These are phyloP conservation scores for Notocelia uddmanniana DNA, from an alignment of 2,888 invertebrate species.

Conservation along the genomic window DNA sequence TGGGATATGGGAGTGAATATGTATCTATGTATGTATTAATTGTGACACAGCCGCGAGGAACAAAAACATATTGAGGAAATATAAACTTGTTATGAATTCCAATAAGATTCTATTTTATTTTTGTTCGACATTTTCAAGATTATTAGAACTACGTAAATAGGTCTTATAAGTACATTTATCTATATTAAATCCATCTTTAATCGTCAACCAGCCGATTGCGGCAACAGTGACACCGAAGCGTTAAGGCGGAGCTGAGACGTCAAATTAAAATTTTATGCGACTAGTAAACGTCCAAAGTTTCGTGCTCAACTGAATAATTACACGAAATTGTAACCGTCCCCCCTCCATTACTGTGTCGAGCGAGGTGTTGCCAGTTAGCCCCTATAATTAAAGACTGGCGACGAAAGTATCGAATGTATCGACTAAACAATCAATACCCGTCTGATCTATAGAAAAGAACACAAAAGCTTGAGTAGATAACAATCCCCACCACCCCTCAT, in stretches of 20 bases:
- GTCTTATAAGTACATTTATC: not conserved
- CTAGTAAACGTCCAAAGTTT: constrained; percentile 71
- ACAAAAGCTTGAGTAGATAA: constrained; percentile 85
- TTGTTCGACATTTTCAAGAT: too few species aligned
- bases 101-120: not conserved
- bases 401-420: constrained; percentile 80
- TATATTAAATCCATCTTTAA: constrained; percentile 5
- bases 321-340: constrained; percentile 72
- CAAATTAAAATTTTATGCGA: constrained; percentile 64
- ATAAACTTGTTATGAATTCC: not conserved
- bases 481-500: constrained; percentile 79
- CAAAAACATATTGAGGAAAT: not conserved
- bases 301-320: constrained; percentile 78
- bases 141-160: not conserved
- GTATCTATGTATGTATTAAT: not conserved
- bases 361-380: constrained; percentile 80
- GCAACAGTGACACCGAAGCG: constrained; percentile 22
- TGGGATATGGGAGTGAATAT: too few species aligned
- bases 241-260: constrained; percentile 45
- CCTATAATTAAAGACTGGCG: constrained; percentile 79
- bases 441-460: constrained; percentile 80
- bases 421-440: constrained; percentile 82
- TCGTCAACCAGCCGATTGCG: constrained; percentile 11
- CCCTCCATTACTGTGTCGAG: constrained; percentile 78
- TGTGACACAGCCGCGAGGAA: not conserved